Conservation (phyloP, 2,797 vertebrate genomes). For the Oreochromis grahami region DNA sequence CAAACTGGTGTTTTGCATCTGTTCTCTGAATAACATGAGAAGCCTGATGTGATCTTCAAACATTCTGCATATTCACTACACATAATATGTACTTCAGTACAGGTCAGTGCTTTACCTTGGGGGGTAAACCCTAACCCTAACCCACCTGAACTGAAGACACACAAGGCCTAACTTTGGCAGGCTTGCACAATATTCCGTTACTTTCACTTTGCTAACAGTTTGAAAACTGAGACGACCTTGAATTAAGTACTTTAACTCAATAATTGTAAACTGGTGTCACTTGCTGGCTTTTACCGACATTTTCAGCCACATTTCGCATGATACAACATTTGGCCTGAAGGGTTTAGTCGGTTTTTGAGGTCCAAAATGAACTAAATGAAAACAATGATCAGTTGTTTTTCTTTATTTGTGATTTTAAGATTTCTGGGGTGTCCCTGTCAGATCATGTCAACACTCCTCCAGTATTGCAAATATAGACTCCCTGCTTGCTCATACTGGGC, state of each 20-base stretch:
- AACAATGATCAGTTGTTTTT: neutral
- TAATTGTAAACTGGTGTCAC: neutral
- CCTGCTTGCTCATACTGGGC: neutral
- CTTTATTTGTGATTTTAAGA: neutral
- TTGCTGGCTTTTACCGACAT: neutral
- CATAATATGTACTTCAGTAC: neutral
- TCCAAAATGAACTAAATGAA: neutral
- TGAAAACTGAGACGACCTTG: neutral
- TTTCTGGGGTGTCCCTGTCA: neutral
- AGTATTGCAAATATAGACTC: neutral
- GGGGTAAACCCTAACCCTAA: no score
- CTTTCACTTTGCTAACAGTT: neutral
- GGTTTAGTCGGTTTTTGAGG: fast-evolving
- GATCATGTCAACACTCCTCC: neutral
- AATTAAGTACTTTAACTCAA: neutral
- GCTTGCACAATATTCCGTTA: neutral
- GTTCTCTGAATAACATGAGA: neutral
- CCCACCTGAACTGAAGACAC: neutral
- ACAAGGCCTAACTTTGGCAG: neutral
- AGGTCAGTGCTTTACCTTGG: neutral
- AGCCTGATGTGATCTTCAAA: neutral
- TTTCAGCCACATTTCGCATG: neutral
- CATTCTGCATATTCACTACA: neutral
- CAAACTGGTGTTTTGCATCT: neutral
- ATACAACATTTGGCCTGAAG: neutral